A percentile compares a stretch with the other conserved stretches of the same genome.
These are phyloP conservation scores for Solea solea DNA, from an alignment of 2,113 vertebrate species.

Conservation along the genomic window DNA sequence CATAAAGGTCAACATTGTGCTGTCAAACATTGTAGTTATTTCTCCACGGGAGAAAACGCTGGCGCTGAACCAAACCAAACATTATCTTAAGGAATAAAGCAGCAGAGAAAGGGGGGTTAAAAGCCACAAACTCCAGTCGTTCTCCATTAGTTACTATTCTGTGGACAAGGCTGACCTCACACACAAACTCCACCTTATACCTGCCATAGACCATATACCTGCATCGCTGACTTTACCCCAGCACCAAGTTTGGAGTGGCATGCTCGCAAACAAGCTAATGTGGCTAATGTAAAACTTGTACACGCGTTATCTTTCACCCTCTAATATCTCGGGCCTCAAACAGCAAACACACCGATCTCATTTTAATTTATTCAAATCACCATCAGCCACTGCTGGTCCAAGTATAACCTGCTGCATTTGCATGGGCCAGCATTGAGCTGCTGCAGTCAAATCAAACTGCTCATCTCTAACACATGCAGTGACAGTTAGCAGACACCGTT, in stretches of 20 bases:
- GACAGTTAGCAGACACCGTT: constrained; percentile 16
- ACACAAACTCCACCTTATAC: constrained; percentile 18
- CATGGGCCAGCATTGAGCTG: constrained; percentile 28
- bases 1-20: constrained; percentile 58
- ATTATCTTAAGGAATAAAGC: constrained; percentile 39
- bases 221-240: background rate
- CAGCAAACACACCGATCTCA: constrained; percentile 39
- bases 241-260: constrained; percentile 32
- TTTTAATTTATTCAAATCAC: constrained; percentile 72
- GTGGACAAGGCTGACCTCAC: constrained; percentile 33
- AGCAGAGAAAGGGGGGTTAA: constrained; percentile 6
- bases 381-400: constrained; percentile 10
- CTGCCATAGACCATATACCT: constrained; percentile 18
- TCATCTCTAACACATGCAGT: constrained; percentile 2
- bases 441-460: constrained; percentile 49
- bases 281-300: background rate
- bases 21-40: constrained; percentile 54
- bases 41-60: constrained; percentile 32
- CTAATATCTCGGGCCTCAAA: constrained; percentile 23
- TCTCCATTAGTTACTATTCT: constrained; percentile 25
- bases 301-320: constrained; percentile 18
- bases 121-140: constrained; percentile 44
- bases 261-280: constrained; percentile 1
- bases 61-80: constrained; percentile 43
- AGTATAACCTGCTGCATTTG: constrained; percentile 51